These are phyloP conservation scores for Zapornia atra DNA, from an alignment of 2,113 vertebrate genomes.

Conservation along the genomic window DNA sequence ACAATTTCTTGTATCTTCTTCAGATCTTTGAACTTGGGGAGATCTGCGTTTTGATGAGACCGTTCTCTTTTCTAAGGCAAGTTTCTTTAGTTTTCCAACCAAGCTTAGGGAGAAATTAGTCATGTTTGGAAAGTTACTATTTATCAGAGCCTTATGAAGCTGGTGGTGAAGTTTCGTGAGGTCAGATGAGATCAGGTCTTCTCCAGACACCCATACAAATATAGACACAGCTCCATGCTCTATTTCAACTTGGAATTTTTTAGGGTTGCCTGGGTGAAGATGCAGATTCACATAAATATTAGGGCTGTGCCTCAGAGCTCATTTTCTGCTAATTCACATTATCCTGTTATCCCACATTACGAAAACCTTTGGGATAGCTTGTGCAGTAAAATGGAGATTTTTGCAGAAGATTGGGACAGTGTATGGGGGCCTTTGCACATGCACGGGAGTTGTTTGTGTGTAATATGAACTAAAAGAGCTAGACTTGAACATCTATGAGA, in stretches of 20 bases:
- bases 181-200: neutral
- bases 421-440: neutral
- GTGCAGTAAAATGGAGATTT: neutral
- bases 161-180: neutral
- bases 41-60: neutral
- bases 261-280: neutral
- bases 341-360: neutral
- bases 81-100: conserved; percentile 46
- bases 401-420: neutral
- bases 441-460: neutral
- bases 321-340: neutral
- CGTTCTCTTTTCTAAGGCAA: neutral
- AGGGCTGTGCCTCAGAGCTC: neutral
- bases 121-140: conserved; percentile 27
- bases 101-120: neutral
- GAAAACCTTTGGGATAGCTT: neutral
- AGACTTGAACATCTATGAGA: neutral
- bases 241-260: neutral
- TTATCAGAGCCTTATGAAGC: neutral
- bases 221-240: neutral
- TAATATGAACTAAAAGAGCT: neutral
- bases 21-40: neutral
- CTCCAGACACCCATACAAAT: neutral
- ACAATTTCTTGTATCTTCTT: conserved; percentile 9
- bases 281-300: neutral